Evolutionary conservation across 2,888 invertebrate species (phyloP).

Genomic region (Gonocerus acuteangulatus): DNA sequence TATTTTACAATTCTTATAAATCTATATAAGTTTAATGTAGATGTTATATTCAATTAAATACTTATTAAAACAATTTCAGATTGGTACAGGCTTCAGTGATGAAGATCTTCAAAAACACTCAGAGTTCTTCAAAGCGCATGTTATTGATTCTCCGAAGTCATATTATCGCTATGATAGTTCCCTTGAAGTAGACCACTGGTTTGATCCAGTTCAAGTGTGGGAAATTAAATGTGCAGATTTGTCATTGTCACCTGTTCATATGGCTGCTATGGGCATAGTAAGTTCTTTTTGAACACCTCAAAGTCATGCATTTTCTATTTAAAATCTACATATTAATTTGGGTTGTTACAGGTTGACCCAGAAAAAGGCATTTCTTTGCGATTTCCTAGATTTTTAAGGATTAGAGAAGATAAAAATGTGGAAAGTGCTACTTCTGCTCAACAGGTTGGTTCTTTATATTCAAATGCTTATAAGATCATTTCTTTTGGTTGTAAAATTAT

Average conservation of each 20-base stretch:
- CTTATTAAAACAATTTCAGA: conserved; percentile 51
- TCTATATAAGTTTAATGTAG: too few relatives aligned
- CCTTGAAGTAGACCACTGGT: conserved; percentile 81
- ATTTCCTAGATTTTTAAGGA: conserved; percentile 86
- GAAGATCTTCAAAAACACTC: conserved; percentile 74
- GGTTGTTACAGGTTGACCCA: conserved; percentile 59
- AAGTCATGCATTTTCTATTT: too few relatives aligned
- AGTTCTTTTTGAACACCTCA: conserved; percentile 41
- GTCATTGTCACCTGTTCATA: conserved; percentile 89
- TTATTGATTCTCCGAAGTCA: conserved; percentile 65
- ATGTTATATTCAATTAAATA: too few relatives aligned
- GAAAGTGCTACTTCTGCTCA: conserved; percentile 87
- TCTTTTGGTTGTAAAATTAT: too few relatives aligned
- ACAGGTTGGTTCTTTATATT: conserved; percentile 56
- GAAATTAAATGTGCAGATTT: conserved; percentile 96
- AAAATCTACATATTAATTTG: not conserved
- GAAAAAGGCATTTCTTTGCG: conserved; percentile 90
- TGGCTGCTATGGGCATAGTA: conserved; percentile 77
- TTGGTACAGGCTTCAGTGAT: conserved; percentile 92
- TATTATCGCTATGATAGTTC: conserved; percentile 72
- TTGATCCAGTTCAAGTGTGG: conserved; percentile 81
- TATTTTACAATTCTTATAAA: too few relatives aligned
- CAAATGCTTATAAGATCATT: too few relatives aligned
- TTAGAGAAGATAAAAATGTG: conserved; percentile 82
- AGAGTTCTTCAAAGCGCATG: conserved; percentile 63